Conservation (phyloP, 2,797 vertebrate species). For the Rallus crepitans region DNA sequence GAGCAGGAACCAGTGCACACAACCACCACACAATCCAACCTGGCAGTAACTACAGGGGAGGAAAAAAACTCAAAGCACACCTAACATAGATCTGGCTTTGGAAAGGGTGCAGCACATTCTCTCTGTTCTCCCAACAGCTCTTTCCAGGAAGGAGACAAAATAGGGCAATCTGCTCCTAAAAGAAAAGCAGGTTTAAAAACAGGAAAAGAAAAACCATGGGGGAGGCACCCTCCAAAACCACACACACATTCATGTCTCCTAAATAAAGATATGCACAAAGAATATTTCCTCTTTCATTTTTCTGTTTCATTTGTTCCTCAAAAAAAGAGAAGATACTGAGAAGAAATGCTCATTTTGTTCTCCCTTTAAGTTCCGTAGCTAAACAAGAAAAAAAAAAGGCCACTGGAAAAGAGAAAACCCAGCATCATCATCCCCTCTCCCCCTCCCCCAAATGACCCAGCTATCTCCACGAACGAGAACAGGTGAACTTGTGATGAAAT, state of each 20-base stretch:
- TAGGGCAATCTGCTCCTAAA: background rate
- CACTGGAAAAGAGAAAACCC: too few species aligned
- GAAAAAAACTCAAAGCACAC: background rate
- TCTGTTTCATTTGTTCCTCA: background rate
- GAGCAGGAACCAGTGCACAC: background rate
- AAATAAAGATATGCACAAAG: background rate
- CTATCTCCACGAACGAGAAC: background rate
- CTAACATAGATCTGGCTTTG: background rate
- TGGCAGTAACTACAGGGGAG: background rate
- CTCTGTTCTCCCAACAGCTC: background rate
- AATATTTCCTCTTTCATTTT: background rate
- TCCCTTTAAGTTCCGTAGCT: background rate
- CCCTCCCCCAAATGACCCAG: background rate
- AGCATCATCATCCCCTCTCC: background rate
- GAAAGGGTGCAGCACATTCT: background rate
- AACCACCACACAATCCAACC: background rate
- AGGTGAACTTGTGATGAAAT: background rate
- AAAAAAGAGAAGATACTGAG: background rate
- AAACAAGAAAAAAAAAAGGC: background rate
- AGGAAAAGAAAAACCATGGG: background rate
- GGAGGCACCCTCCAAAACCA: background rate
- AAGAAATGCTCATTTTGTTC: background rate
- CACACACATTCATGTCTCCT: background rate
- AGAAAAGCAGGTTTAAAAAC: background rate
- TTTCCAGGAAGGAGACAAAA: background rate